A percentile compares a stretch with the other conserved stretches of the same genome.
Evolutionary conservation across 2,797 vertebrate species (phyloP).

Genomic region (Falco naumanni): DNA sequence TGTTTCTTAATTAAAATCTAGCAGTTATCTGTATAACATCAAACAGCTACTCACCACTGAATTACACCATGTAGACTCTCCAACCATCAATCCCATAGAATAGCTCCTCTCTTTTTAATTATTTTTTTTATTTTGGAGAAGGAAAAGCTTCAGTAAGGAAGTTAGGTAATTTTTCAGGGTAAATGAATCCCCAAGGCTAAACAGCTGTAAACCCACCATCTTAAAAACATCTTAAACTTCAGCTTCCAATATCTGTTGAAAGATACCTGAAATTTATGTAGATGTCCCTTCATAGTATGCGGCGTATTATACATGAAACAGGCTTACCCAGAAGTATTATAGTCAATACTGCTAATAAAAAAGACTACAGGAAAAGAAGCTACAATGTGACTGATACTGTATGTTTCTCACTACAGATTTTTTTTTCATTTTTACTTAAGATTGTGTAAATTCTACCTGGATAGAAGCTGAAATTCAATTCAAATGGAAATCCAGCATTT

Average conservation of each 20-base stretch:
- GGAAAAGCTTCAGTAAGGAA: background rate
- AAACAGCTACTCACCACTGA: background rate
- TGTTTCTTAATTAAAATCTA: constrained; percentile 58
- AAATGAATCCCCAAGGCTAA: background rate
- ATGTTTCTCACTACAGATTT: background rate
- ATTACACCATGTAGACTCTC: background rate
- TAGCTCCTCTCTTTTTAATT: background rate
- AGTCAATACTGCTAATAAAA: background rate
- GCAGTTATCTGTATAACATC: constrained; percentile 13
- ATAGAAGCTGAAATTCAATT: background rate
- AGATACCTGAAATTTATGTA: background rate
- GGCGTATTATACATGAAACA: background rate
- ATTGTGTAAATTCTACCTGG: background rate
- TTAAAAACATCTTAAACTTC: background rate
- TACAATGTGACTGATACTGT: background rate
- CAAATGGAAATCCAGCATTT: background rate
- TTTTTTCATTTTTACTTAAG: background rate
- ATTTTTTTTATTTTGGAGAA: background rate
- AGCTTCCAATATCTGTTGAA: background rate
- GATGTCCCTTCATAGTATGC: background rate
- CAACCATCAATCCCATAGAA: background rate
- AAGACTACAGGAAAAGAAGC: background rate
- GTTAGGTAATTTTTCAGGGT: background rate
- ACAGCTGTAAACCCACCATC: background rate
- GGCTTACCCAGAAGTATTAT: background rate